A percentile compares a stretch with the other conserved stretches of the same genome.
Evolutionary conservation across 2,888 invertebrate genomes (phyloP).

Genomic region (Polymixis lichenea): DNA sequence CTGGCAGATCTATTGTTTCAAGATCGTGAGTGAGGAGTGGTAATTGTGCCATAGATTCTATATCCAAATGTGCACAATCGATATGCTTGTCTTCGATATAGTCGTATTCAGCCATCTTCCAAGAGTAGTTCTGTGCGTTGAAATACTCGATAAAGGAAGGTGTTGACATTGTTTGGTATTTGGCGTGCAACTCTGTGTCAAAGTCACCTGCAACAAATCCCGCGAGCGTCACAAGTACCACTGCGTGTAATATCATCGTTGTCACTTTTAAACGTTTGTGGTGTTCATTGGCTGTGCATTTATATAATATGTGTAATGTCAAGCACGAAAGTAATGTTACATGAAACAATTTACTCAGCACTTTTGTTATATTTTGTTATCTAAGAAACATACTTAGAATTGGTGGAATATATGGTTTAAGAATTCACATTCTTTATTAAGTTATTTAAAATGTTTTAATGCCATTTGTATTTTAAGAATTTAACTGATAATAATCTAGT

Average conservation of each 20-base stretch:
- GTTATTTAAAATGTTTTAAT: not conserved
- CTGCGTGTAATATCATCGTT: not conserved
- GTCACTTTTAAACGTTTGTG: not conserved
- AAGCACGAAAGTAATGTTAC: not conserved
- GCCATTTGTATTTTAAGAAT: not conserved
- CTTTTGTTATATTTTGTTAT: not conserved
- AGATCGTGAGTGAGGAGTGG: conserved; percentile 9
- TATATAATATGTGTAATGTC: not conserved
- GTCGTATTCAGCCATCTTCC: conserved; percentile 40
- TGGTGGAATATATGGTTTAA: not conserved
- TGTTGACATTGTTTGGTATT: conserved; percentile 24
- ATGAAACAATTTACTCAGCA: not conserved
- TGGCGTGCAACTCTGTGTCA: conserved; percentile 11
- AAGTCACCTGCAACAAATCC: not conserved
- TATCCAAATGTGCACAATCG: not conserved
- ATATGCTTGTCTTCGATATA: not conserved
- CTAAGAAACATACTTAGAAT: not conserved
- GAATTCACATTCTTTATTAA: not conserved
- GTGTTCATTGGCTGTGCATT: not conserved
- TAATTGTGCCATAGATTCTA: not conserved
- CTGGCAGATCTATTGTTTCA: conserved; percentile 25
- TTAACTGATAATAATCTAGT: not conserved
- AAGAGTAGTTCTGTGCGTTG: conserved; percentile 46
- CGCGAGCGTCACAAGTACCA: conserved; percentile 13
- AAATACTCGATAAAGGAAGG: conserved; percentile 53